Conservation (phyloP, 1,140 invertebrate genomes). For the Zophobas morio region DNA sequence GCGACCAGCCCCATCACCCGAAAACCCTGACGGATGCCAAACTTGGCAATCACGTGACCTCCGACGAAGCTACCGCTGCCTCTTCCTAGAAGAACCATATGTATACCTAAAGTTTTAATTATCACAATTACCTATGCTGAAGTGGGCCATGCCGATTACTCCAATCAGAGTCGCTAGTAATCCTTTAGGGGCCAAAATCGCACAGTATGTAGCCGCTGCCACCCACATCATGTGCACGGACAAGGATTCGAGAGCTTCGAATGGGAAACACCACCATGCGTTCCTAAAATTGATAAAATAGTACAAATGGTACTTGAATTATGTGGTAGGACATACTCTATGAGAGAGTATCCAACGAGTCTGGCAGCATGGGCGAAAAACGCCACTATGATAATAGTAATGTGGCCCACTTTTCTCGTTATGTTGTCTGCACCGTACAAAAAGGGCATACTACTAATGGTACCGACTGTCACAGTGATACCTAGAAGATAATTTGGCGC, state of each 20-base stretch:
- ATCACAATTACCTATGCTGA: slow-evolving; percentile 77
- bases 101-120: slow-evolving; percentile 62
- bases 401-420: slow-evolving; percentile 84
- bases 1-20: slow-evolving; percentile 82
- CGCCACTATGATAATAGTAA: slow-evolving; percentile 85
- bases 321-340: slow-evolving; percentile 74
- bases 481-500: slow-evolving; percentile 85
- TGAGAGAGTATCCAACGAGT: slow-evolving; percentile 87
- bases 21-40: slow-evolving; percentile 82
- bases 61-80: slow-evolving; percentile 87
- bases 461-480: slow-evolving; percentile 86
- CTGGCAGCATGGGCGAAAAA: slow-evolving; percentile 85
- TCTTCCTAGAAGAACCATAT: slow-evolving; percentile 65
- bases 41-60: slow-evolving; percentile 80
- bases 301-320: neutral
- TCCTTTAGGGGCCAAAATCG: slow-evolving; percentile 83
- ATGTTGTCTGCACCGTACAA: slow-evolving; percentile 85
- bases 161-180: slow-evolving; percentile 87
- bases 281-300: slow-evolving; percentile 71
- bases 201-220: slow-evolving; percentile 88
- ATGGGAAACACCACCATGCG: slow-evolving; percentile 89
- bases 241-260: slow-evolving; percentile 88
- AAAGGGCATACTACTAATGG: slow-evolving; percentile 85
- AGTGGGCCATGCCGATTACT: slow-evolving; percentile 86
- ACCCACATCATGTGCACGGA: slow-evolving; percentile 92